These are phyloP conservation scores for Argya squamiceps DNA, from an alignment of 2,797 vertebrate genomes.

Conservation along the genomic window DNA sequence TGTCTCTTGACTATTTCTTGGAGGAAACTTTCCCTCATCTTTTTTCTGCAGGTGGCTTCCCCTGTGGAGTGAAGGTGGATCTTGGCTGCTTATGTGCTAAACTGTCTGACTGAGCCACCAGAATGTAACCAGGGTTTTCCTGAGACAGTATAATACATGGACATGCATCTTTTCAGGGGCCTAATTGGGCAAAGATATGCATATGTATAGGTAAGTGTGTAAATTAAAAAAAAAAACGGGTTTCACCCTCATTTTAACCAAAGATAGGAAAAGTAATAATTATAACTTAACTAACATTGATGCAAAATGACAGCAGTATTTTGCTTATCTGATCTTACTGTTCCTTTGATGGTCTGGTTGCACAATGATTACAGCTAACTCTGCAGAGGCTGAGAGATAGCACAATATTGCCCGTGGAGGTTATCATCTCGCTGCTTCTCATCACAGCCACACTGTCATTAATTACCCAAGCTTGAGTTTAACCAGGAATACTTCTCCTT, in stretches of 20 bases:
- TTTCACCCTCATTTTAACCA: slow-evolving; percentile 6
- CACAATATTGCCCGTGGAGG: slow-evolving; percentile 8
- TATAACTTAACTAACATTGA: not conserved
- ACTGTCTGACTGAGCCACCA: not conserved
- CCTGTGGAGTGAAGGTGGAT: not conserved
- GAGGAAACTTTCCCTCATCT: not conserved
- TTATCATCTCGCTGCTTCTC: not conserved
- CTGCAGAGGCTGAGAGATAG: not conserved
- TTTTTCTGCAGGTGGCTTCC: not conserved
- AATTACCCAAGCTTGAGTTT: slow-evolving; percentile 17
- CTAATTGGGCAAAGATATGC: not conserved
- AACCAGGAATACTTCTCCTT: slow-evolving; percentile 54
- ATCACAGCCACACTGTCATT: not conserved
- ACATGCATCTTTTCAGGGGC: not conserved
- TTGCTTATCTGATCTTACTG: slow-evolving; percentile 41
- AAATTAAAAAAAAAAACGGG: not conserved
- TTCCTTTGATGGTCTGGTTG: slow-evolving; percentile 53
- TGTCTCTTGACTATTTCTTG: not conserved
- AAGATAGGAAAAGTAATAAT: slow-evolving; percentile 20
- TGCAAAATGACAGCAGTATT: slow-evolving; percentile 37
- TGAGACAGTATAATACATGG: not conserved
- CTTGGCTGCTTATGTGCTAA: not conserved
- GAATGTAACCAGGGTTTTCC: not conserved
- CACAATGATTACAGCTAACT: slow-evolving; percentile 39
- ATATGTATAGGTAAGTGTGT: not conserved